Base-by-base conservation (phyloP, 2,888 invertebrate species). In the Plebejus argus region DNA sequence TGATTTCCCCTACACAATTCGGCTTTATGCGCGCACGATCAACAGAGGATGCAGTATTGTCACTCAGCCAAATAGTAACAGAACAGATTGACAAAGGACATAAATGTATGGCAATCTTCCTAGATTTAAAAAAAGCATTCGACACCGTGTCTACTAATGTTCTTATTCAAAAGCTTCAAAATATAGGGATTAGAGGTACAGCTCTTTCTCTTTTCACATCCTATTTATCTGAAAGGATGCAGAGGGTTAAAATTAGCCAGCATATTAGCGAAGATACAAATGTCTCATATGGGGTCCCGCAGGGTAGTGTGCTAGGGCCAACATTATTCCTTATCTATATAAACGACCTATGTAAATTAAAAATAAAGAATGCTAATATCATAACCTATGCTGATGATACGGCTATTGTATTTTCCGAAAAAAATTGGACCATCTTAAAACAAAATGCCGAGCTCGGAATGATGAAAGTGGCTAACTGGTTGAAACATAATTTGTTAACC, bases 41-140 rank as follows among this genome's bases (percentile, higher is more conserved):
- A 18, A 70, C 35, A 18, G 70, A 70, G 35, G 70, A 70, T 33
- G 70, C 70, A 35, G 70, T 70, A 0, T n/a, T 35, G 35, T n/a
- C 70, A 18, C 35, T 70, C 1, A 70, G 23, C n/a, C 6, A 33
- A 39, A 39, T 8, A n/a, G 8, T 70, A 35, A n/a, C 35, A 1
- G 35, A 70, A 3, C 33, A 35, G n/a, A 6, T 70, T 20, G 23
- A 66, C 4, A 66, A 66, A 8, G 66, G 66, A 2, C 20, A 66
- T 10, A 66, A 20, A 66, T 66, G 66, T n/a, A 6, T 66, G 12
- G 45, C 45, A 39, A 49, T 72, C 3, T 72, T 72, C 23, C 12
- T 72, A 2, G 45, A 72, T 45, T 49, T 72, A 2, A 39, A 39
- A 39, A 39, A 39, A 39, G 35, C 35, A 8, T 39, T 39, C 8